Base-by-base conservation (phyloP, 2,113 vertebrate species). In the Otis tarda region DNA sequence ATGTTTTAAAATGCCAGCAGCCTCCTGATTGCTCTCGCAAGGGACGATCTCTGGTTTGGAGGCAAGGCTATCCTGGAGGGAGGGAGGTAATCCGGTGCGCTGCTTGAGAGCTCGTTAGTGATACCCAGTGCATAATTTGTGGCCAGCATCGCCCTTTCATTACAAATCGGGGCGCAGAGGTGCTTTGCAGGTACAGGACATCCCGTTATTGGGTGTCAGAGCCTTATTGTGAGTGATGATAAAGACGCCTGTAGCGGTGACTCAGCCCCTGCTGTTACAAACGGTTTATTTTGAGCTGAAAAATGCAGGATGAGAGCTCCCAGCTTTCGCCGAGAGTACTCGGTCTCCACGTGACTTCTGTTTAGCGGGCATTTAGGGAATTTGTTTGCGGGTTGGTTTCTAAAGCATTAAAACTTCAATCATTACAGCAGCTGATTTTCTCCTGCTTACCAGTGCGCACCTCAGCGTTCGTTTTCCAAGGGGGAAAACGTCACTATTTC, bases 311-410 rank as follows among this genome's bases (percentile, higher is more conserved):
- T 0, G 2, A 28, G 61, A 68, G 85, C 33, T 60, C 27, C 39
- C 7, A 5, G 31, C 52, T 87, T 78, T 67, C 22, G 13, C 21
- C 21, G 0, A 0, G 31, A 83, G 27, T 53, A 11, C 35, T 84
- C 0, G 0, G 11, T 56, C 30, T 85, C 61, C 0, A 0, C 35
- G 49, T 43, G 15, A 53, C 22, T 65, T 65, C 49, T 52, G 37
- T 43, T 79, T 4, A 1, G 5, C 1, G 0, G 12, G 5, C 14
- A 4, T 6, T 12, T 39, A 10, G 19, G n/a, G 39, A 47, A 13
- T 37, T 67, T 16, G 30, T 25, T 41, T 20, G 3, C 22, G 43
- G 14, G 14, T 65, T 77, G 37, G 23, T 49, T 84, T 55, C 14
- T 27, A 31, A 68, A 55, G 39, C 50, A 10, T 49, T 73, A 8